Base-by-base conservation (phyloP, 2,888 invertebrate species). In the Eupithecia dodoneata region DNA sequence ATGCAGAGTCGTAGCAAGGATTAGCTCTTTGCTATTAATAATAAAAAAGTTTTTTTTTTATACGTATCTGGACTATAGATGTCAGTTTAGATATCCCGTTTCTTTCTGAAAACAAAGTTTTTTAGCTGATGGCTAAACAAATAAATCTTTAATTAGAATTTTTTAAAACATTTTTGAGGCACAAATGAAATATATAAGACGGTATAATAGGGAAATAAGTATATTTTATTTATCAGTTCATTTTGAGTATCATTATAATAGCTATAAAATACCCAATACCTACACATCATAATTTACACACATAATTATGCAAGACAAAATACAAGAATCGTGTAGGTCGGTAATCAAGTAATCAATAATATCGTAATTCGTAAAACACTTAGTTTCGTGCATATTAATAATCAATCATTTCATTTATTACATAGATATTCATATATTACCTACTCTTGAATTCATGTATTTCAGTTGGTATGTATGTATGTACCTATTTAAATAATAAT, bases 201-300 rank as follows among this genome's bases (percentile, higher is more conserved):
- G 5, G 9, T 18, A 59, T 59, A 18, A 59, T 55, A 59, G 73
- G 72, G 76, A 80, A 79, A 80, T 83, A 84, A 85, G 84, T 85
- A 87, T 91, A 90, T 92, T 93, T 93, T 94, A 93, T 92, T 93
- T 90, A 92, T 94, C 94, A 94, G 94, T 94, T 94, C 94, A 87
- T 91, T 91, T 93, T 94, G 94, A 94, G 94, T 94, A 94, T 94
- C 93, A 92, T 69, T 45, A 69, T 93, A 93, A 93, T 91, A 94
- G 93, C 90, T 89, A 90, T 90, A 91, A 87, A 87, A 87, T 88
- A 88, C 84, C 86, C 85, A 86, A 87, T 84, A 86, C 59, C 15
- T 5, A 49, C 2, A 55, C 52, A 55, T 55, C 85, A 83, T 88
- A 91, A 88, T 90, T 90, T 91, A 92, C 84, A 75, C 52, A 77